Evolutionary conservation across 2,113 vertebrate genomes (phyloP), one percentile per base, ranked within the genome.

Genomic region (Coreoperca whiteheadi): DNA sequence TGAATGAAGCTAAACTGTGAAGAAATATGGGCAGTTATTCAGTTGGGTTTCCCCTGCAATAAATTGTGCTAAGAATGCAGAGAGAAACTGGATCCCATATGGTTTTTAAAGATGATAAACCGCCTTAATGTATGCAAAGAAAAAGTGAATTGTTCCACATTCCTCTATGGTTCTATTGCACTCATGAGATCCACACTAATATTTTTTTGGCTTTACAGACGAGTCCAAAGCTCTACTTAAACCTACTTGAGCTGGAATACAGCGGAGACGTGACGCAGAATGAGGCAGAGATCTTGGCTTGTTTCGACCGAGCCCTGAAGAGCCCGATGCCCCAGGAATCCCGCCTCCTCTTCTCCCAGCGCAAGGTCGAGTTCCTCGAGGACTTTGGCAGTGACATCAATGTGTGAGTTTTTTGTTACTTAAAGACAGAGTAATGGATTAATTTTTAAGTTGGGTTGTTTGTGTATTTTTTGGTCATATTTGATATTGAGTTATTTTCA

Each of bases 301-400:
- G 96, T 87, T 99, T 99, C 37, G 97, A 99, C 91, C 96, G 95
- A 61, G 99, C 98, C 1, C 85, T 99, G 65, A 94, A 87, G 70
- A 98, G 98, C 76, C 92, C 95, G 0, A 87, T 99, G 95, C 93
- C 97, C 1, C 93, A 98, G 21, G 97, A 98, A 86, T 96, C 97
- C 37, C 97, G 96, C 81, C 95, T 99, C 77, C 96, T 96, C 0
- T 99, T 99, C 94, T 97, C 98, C 1, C 98, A 99, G 84, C 95
- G 98, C 80, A 99, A 99, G 94, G 97, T 99, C 8, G 98, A 99
- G 73, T 99, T 99, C 86, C 96, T 99, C 16, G 99, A 99, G 93
- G 99, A 99, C 92, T 99, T 99, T 90, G 97, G 98, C 87, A 97
- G 95, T n/a, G 97, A 99, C 88, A 96, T 99, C 71, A 97, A 98